Percentiles rank a stretch among this genome's conserved stretches.
Evolutionary conservation across 1,140 invertebrate genomes (phyloP).

Genomic region (Pemphigus obesinymphae): DNA sequence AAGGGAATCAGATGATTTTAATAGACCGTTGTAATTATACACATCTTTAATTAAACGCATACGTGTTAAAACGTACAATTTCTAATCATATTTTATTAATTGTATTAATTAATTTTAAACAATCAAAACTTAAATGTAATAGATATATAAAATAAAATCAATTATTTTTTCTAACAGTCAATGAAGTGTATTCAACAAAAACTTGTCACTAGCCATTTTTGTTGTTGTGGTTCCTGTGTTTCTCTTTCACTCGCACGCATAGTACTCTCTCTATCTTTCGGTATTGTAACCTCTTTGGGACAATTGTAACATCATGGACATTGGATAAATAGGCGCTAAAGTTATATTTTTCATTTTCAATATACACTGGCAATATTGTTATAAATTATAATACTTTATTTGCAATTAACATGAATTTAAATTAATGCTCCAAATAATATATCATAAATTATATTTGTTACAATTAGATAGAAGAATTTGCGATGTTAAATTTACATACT

Average conservation of each 20-base stretch:
- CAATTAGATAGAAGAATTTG: too few relatives aligned
- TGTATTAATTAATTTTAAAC: background rate
- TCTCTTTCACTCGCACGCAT: background rate
- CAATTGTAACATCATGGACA: background rate
- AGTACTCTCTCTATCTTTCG: background rate
- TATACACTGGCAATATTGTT: too few relatives aligned
- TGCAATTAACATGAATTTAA: too few relatives aligned
- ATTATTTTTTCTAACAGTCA: too few relatives aligned
- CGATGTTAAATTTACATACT: too few relatives aligned
- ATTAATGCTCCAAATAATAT: too few relatives aligned
- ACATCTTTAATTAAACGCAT: background rate
- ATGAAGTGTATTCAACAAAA: background rate
- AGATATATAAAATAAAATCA: background rate
- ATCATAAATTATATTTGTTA: too few relatives aligned
- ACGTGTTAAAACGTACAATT: background rate
- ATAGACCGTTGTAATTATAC: background rate
- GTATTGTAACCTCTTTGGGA: background rate
- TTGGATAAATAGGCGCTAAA: background rate
- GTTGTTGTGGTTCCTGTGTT: background rate
- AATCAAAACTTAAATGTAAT: background rate
- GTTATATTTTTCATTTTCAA: background rate
- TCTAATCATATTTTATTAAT: background rate
- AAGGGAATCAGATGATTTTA: background rate
- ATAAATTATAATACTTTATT: too few relatives aligned
- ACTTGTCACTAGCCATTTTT: background rate